phyloP scores from a whole-genome alignment of 2,113 vertebrate genomes.

The Bungarus multicinctus region DNA sequence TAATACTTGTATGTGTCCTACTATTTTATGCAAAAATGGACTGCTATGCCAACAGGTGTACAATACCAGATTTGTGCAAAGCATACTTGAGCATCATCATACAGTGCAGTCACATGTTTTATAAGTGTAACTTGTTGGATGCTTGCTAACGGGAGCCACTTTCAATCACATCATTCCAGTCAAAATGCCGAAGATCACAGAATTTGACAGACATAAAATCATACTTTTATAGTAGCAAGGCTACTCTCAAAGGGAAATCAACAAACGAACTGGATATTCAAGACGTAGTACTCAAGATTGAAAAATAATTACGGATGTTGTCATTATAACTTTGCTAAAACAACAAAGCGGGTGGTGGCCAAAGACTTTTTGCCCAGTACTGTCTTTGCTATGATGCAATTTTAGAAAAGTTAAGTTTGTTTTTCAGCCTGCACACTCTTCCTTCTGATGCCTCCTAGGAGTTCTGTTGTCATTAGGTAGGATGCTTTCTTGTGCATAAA shows the following conservation, averaged over 20 bases:
- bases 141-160: not conserved
- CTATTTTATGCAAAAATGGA: no score
- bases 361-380: not conserved
- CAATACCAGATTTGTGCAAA: not conserved
- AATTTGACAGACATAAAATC: not conserved
- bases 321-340: not conserved
- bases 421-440: slow-evolving; percentile 27
- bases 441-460: slow-evolving; percentile 51
- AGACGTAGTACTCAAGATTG: not conserved
- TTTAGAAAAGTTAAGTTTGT: slow-evolving; percentile 7
- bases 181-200: not conserved
- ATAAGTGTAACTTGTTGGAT: not conserved
- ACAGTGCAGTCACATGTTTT: not conserved
- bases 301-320: not conserved
- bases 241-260: not conserved
- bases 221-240: not conserved
- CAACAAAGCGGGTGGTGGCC: not conserved
- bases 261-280: not conserved
- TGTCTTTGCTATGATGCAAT: not conserved
- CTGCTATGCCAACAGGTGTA: no score
- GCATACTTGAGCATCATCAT: not conserved
- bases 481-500: slow-evolving; percentile 50
- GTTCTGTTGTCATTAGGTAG: slow-evolving; percentile 25
- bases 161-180: not conserved
- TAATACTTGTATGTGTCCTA: no score